Evolutionary conservation across 1,140 invertebrate genomes (phyloP), one percentile per base, ranked within the genome.

Genomic region (Potamilus streckersoni): DNA sequence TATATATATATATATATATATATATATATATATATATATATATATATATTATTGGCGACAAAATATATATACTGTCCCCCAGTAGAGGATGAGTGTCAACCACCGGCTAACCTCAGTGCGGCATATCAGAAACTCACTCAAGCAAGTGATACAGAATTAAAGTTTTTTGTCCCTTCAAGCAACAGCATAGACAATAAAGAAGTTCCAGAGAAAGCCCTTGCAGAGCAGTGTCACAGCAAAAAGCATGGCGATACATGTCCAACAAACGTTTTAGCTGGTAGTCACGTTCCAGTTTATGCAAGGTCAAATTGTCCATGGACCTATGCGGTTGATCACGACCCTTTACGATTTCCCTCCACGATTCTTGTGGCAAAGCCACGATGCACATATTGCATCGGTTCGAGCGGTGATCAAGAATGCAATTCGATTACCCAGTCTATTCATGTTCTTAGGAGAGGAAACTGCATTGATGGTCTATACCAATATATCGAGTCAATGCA

Each of bases 301-400:
- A 59, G 68, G n/a, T 81, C 70, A 38, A 65, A 56, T 58, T 72
- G 79, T 20, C 74, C 78, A 17, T 75, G 78, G 73, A 72, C 71
- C 67, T 73, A 71, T 23, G 57, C 12, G 16, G 63, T 49, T 19
- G 62, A 69, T 17, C 64, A 64, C 64, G 68, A 72, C 31, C 56
- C 71, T n/a, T 27, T 17, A 19, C 57, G 71, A 2, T 78, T 69
- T 49, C 76, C 76, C 38, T 65, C 66, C 3, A 61, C 23, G n/a
- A 74, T 78, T 17, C 19, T 78, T 11, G 31, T 69, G 20, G 76
- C 76, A 13, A 60, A 69, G 56, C n/a, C 61, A 57, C 65, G 63
- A 20, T 78, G 76, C 55, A 55, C 11, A 17, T 67, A 77, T n/a
- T 73, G 71, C 38, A 62, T 77, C n/a, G 38, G 38, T 49, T 49